Percentiles rank a stretch among this genome's conserved stretches.
Evolutionary conservation across 2,888 invertebrate species (phyloP).

Genomic region (Pammene fasciana): DNA sequence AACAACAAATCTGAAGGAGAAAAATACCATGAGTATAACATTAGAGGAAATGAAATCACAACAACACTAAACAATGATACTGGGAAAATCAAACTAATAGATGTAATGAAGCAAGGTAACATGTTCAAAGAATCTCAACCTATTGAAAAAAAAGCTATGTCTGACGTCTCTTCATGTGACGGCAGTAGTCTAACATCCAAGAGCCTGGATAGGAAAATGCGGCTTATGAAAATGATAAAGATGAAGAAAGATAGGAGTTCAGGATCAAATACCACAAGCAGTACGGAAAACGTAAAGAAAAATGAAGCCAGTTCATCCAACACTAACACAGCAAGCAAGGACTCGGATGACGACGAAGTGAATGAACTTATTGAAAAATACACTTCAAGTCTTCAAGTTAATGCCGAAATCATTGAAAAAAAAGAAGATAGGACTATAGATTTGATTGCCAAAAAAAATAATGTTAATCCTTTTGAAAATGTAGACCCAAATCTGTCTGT

Average conservation of each 20-base stretch:
- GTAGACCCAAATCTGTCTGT: constrained; percentile 64
- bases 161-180: constrained; percentile 40
- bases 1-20: background rate
- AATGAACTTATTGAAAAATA: constrained; percentile 53
- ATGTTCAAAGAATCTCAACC: constrained; percentile 16
- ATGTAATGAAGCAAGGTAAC: too few relatives aligned
- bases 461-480: constrained; percentile 72
- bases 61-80: background rate
- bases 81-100: background rate
- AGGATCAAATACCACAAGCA: constrained; percentile 51
- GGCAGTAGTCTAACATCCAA: constrained; percentile 10
- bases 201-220: constrained; percentile 48
- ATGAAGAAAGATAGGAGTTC: constrained; percentile 31
- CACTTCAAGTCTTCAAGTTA: constrained; percentile 16
- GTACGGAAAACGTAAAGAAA: constrained; percentile 17
- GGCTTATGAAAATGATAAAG: constrained; percentile 26
- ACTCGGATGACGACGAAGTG: constrained; percentile 55
- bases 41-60: background rate
- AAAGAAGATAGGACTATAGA: constrained; percentile 30
- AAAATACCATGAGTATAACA: background rate
- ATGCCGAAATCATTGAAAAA: constrained; percentile 20
- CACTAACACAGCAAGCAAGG: constrained; percentile 43
- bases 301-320: constrained; percentile 48
- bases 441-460: constrained; percentile 43
- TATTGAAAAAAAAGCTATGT: constrained; percentile 16